Percentiles rank a stretch among this genome's conserved stretches.
phyloP scores from a whole-genome alignment of 2,113 vertebrate species.

The Poeciliopsis occidentalis region DNA sequence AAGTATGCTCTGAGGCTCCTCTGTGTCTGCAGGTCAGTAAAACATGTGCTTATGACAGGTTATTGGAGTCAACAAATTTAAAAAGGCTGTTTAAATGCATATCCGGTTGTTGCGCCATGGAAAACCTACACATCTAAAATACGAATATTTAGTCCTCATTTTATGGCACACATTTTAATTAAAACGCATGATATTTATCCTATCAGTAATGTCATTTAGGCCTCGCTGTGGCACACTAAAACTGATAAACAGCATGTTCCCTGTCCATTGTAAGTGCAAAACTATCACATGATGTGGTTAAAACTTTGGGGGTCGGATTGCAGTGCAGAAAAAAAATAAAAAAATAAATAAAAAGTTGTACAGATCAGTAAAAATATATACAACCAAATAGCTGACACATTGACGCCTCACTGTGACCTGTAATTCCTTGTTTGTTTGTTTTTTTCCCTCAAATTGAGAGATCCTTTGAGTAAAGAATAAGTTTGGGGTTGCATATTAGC shows the following conservation, averaged over 20 bases:
- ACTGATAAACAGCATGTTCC: neutral
- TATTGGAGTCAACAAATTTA: slow-evolving; percentile 42
- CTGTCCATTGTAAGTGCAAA: neutral
- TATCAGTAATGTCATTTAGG: neutral
- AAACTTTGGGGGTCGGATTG: neutral
- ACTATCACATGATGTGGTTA: neutral
- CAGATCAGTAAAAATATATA: too few relatives aligned
- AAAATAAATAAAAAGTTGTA: neutral
- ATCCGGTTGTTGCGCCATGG: slow-evolving; percentile 36
- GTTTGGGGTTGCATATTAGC: too few relatives aligned
- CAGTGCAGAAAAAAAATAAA: neutral
- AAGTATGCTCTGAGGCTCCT: slow-evolving; percentile 9
- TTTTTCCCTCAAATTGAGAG: too few relatives aligned
- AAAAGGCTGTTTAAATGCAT: slow-evolving; percentile 68
- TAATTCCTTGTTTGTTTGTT: too few relatives aligned
- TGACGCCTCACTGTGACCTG: too few relatives aligned
- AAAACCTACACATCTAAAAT: slow-evolving; percentile 13
- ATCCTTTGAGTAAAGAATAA: too few relatives aligned
- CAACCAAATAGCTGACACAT: too few relatives aligned
- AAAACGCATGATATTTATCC: neutral
- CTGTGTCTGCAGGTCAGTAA: slow-evolving; percentile 17
- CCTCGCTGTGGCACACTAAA: neutral
- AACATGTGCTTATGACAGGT: slow-evolving; percentile 5
- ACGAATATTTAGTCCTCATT: slow-evolving; percentile 40
- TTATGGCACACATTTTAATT: slow-evolving; percentile 13